Evolutionary conservation across 1,140 invertebrate species (phyloP), one percentile per base, ranked within the genome.

Genomic region (Meloidogyne chitwoodi): DNA sequence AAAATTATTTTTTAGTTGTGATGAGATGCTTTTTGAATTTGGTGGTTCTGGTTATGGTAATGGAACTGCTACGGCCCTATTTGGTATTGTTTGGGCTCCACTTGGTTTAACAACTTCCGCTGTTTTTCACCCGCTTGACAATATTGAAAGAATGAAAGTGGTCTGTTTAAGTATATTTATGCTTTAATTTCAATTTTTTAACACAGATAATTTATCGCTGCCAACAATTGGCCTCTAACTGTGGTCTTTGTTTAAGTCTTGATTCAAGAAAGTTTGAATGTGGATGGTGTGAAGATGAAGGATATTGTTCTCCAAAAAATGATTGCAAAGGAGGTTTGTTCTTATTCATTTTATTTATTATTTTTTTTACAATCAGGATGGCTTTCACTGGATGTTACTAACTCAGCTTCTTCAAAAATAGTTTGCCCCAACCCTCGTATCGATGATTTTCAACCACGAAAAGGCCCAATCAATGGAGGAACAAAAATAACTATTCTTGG

Each of bases 391-490:
- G 71, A 76, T 14, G n/a, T 4, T 6, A 56, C 5, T n/a, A 56
- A 14, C 48, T 4, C 10, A 10, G 34, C 34, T 8, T 10, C 34
- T 38, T 70, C 82, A n/a, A 48, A 70, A 27, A 75, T 74, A 10
- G 64, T 87, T n/a, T 86, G 85, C 68, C 77, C 86, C 12, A 75
- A 81, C 66, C 85, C 85, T 1, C 44, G 34, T 19, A 87, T 86
- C 65, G 71, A 80, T 24, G 77, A 82, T 67, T 95, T 98, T 80
- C 93, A 93, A 88, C 96, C 96, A 0, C 86, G 94, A 44, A 95
- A 93, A 87, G 96, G 96, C 22, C 96, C 96, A 19, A 91, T 95
- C 68, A 93, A 96, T 89, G 96, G 96, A 27, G 95, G 95, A 4
- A 98, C 96, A 22, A 81, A 81, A 41, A 91, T 99, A 0, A 97